These are phyloP conservation scores for Eledona agricola DNA, from an alignment of 2,888 invertebrate species.

Conservation along the genomic window DNA sequence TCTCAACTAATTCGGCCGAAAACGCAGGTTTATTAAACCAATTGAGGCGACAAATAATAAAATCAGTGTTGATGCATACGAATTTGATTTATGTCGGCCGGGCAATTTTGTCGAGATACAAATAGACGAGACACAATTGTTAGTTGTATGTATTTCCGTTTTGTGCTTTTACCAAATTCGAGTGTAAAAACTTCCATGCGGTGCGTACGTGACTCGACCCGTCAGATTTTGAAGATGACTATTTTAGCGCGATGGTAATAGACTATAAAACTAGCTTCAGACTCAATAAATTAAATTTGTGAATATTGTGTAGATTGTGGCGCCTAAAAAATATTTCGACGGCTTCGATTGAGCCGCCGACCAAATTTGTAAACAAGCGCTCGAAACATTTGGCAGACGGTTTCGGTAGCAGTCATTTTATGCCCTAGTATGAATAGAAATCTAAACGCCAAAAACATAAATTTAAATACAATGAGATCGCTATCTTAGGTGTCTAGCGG, in stretches of 20 bases:
- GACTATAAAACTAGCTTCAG: slow-evolving; percentile 30
- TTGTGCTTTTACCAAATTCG: slow-evolving; percentile 1
- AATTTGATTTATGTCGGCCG: slow-evolving; percentile 19
- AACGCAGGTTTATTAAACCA: slow-evolving; percentile 9
- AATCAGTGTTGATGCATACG: slow-evolving; percentile 16
- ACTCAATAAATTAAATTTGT: slow-evolving; percentile 32
- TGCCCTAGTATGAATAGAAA: slow-evolving; percentile 27
- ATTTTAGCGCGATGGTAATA: slow-evolving; percentile 22
- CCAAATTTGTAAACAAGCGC: slow-evolving; percentile 29
- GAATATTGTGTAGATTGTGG: slow-evolving; percentile 26
- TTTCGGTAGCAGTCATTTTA: slow-evolving; percentile 15
- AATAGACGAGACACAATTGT: slow-evolving; percentile 31
- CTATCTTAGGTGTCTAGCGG: slow-evolving; percentile 41
- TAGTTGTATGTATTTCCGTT: slow-evolving; percentile 1
- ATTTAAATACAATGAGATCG: slow-evolving; percentile 52
- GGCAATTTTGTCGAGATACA: slow-evolving; percentile 19
- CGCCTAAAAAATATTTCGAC: slow-evolving; percentile 31
- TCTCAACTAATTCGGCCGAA: slow-evolving; percentile 6
- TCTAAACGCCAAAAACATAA: slow-evolving; percentile 46
- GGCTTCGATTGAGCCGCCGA: slow-evolving; percentile 13
- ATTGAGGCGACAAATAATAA: slow-evolving; percentile 11
- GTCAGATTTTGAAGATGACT: slow-evolving; percentile 12
- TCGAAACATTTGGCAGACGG: slow-evolving; percentile 24
- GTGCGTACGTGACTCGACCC: slow-evolving; percentile 18
- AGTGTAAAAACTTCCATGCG: slow-evolving; percentile 15